A percentile compares a stretch with the other conserved stretches of the same genome.
These are phyloP conservation scores for Eulacestoma nigropectus DNA, from an alignment of 2,113 vertebrate genomes.

Conservation along the genomic window DNA sequence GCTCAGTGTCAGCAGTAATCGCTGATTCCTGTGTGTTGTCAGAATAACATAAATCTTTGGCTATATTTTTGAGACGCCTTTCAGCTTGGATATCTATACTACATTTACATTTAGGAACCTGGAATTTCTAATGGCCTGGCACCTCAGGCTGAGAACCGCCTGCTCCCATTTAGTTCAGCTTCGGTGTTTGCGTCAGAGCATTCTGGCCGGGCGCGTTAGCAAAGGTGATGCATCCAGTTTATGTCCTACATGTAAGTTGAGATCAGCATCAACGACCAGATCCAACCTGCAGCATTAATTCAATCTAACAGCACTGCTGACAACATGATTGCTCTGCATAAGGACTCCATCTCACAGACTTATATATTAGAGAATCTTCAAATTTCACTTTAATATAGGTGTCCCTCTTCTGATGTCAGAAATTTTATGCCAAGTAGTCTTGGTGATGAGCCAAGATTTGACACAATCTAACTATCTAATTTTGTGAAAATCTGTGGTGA, in stretches of 20 bases:
- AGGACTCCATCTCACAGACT: not conserved
- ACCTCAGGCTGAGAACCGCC: not conserved
- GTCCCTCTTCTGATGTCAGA: not conserved
- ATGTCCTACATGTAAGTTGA: not conserved
- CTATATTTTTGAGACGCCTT: not conserved
- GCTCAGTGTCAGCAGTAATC: not conserved
- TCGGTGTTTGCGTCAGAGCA: not conserved
- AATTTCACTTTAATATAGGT: not conserved
- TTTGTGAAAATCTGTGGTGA: not conserved
- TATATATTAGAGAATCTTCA: not conserved
- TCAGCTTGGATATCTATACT: not conserved
- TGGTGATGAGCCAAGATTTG: not conserved
- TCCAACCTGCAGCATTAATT: not conserved
- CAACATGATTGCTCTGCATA: not conserved
- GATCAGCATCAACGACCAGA: not conserved
- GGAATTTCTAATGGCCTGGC: not conserved
- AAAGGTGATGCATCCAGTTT: constrained; percentile 8
- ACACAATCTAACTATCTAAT: not conserved
- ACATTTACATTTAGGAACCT: not conserved
- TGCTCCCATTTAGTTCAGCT: not conserved
- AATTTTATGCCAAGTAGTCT: not conserved
- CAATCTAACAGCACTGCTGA: not conserved
- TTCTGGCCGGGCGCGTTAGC: not conserved
- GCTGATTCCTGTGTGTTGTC: not conserved
- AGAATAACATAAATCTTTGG: not conserved